A percentile compares a stretch with the other conserved stretches of the same genome.
Evolutionary conservation across 2,797 vertebrate species (phyloP).

Genomic region (Enteromius anoplus): DNA sequence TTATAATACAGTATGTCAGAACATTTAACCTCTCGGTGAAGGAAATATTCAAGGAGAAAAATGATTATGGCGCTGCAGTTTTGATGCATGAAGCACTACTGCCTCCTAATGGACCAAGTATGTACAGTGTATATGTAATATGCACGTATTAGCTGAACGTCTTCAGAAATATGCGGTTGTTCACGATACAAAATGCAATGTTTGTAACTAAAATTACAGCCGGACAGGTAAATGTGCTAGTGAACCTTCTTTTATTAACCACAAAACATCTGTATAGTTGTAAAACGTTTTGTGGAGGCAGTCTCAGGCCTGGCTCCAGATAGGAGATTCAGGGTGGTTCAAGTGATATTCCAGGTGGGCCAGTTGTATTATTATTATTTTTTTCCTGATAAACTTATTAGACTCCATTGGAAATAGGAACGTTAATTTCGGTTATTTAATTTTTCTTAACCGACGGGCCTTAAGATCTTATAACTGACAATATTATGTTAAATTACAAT

Average conservation of each 20-base stretch:
- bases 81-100: slow-evolving; percentile 15
- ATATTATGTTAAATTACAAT: too few relatives aligned
- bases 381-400: too few relatives aligned
- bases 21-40: slow-evolving; percentile 34
- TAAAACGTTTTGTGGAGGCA: not conserved
- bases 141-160: not conserved
- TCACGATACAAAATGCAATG: not conserved
- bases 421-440: too few relatives aligned
- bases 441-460: too few relatives aligned
- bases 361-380: too few relatives aligned
- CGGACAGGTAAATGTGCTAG: not conserved
- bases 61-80: not conserved
- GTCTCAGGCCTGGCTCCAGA: too few relatives aligned
- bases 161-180: not conserved
- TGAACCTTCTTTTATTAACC: not conserved
- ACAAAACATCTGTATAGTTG: not conserved
- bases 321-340: too few relatives aligned
- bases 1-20: slow-evolving; percentile 6
- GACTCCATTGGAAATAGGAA: too few relatives aligned
- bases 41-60: not conserved
- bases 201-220: not conserved
- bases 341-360: too few relatives aligned
- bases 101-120: slow-evolving; percentile 26
- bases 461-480: too few relatives aligned
- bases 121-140: not conserved